Percentiles rank a stretch among this genome's conserved stretches.
Conservation (phyloP, 2,888 invertebrate species). For the Plutella xylostella region DNA sequence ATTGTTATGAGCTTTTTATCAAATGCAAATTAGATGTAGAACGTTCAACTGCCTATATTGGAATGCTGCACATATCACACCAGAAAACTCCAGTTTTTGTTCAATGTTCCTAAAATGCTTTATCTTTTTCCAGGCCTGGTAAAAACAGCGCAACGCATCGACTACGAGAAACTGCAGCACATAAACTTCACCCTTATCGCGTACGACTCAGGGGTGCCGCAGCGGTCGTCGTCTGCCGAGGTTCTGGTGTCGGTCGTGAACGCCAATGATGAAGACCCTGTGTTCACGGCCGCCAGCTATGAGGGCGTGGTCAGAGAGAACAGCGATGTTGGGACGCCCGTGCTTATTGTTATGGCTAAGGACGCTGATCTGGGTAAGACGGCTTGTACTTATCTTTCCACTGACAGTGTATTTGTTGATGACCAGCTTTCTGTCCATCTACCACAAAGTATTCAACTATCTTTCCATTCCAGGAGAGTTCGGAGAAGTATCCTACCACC, state of each 20-base stretch:
- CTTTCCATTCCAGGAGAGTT: constrained; percentile 68
- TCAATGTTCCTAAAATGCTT: too few relatives aligned
- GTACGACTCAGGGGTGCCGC: constrained; percentile 89
- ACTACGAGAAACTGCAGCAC: constrained; percentile 83
- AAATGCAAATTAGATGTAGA: too few relatives aligned
- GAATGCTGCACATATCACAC: too few relatives aligned
- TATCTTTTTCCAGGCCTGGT: constrained; percentile 73
- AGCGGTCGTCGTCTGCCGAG: constrained; percentile 80
- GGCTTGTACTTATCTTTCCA: neutral
- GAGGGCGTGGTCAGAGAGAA: constrained; percentile 82
- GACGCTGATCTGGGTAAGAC: constrained; percentile 81
- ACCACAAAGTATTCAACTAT: neutral
- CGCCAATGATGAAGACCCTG: constrained; percentile 89
- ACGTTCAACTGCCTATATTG: too few relatives aligned
- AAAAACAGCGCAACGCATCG: constrained; percentile 80
- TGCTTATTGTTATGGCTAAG: constrained; percentile 78
- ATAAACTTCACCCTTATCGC: constrained; percentile 85
- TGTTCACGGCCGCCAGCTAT: constrained; percentile 76
- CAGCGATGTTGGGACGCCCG: constrained; percentile 76
- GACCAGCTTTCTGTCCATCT: neutral
- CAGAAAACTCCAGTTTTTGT: too few relatives aligned
- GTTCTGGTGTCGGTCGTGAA: constrained; percentile 84
- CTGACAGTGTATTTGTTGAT: neutral
- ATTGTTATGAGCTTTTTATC: too few relatives aligned
- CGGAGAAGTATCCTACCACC: constrained; percentile 81